These are phyloP conservation scores for Tethea ocularis DNA, from an alignment of 2,888 invertebrate species.

Conservation along the genomic window DNA sequence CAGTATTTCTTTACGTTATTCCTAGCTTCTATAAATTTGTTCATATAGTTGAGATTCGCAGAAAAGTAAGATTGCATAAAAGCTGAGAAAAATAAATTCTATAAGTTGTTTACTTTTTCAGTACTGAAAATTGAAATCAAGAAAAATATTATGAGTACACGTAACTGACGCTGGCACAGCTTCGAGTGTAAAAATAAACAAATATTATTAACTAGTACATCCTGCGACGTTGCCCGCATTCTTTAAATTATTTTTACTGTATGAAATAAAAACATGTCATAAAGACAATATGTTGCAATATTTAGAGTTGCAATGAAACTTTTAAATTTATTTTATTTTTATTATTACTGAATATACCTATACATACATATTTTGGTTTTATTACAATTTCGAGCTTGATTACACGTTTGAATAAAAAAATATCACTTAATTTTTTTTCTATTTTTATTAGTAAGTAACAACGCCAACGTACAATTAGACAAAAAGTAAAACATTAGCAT, in stretches of 20 bases:
- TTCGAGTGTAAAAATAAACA: constrained; percentile 1
- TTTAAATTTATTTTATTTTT: too few species aligned
- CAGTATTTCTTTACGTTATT: not conserved
- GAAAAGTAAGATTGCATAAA: not conserved
- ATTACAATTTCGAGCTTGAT: too few species aligned
- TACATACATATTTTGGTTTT: too few species aligned
- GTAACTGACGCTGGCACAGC: not conserved
- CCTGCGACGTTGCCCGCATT: not conserved
- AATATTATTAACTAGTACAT: constrained; percentile 1
- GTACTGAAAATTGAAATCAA: not conserved
- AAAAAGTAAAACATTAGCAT: too few species aligned
- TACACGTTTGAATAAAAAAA: too few species aligned
- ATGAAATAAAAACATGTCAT: too few species aligned
- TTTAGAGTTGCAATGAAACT: too few species aligned
- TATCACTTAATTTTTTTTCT: too few species aligned
- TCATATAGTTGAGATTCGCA: not conserved
- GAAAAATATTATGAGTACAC: not conserved
- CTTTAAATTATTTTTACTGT: not conserved
- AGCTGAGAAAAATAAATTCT: not conserved
- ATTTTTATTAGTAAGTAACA: too few species aligned
- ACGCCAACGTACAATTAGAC: too few species aligned
- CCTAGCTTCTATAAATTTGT: not conserved
- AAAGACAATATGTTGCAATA: too few species aligned
- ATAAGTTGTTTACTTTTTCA: not conserved
- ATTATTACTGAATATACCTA: too few species aligned